Conservation (phyloP, 2,888 invertebrate genomes). For the Amiota mariae region DNA sequence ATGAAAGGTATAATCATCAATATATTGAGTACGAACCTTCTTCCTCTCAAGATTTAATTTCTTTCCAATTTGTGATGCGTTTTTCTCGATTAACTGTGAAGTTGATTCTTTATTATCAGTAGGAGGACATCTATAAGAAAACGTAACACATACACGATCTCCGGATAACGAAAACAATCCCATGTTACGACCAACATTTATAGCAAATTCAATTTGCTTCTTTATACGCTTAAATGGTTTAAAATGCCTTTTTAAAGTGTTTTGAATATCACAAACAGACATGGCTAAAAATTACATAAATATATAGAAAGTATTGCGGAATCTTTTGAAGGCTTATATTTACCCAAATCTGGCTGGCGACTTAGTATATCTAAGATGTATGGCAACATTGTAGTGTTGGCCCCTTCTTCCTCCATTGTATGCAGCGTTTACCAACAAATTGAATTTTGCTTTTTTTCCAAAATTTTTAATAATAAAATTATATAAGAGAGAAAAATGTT, state of each 20-base stretch:
- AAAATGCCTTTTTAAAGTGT: too few species aligned
- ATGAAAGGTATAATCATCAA: too few species aligned
- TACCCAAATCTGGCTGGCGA: slow-evolving; percentile 41
- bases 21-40: too few species aligned
- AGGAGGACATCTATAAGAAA: slow-evolving; percentile 1
- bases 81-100: too few species aligned
- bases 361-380: slow-evolving; percentile 50
- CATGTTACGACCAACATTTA: slow-evolving; percentile 46
- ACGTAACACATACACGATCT: slow-evolving; percentile 5
- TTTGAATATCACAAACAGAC: not conserved
- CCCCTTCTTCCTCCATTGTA: slow-evolving; percentile 41
- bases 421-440: not conserved
- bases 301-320: too few species aligned
- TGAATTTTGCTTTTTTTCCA: not conserved
- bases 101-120: too few species aligned
- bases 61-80: too few species aligned
- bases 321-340: not conserved
- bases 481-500: too few species aligned
- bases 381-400: slow-evolving; percentile 40
- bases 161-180: slow-evolving; percentile 44
- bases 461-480: not conserved
- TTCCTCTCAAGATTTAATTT: too few species aligned
- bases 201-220: slow-evolving; percentile 35
- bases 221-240: too few species aligned
- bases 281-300: slow-evolving; percentile 28